phyloP scores from a whole-genome alignment of 2,888 invertebrate genomes.

The Euspilapteryx auroguttella region DNA sequence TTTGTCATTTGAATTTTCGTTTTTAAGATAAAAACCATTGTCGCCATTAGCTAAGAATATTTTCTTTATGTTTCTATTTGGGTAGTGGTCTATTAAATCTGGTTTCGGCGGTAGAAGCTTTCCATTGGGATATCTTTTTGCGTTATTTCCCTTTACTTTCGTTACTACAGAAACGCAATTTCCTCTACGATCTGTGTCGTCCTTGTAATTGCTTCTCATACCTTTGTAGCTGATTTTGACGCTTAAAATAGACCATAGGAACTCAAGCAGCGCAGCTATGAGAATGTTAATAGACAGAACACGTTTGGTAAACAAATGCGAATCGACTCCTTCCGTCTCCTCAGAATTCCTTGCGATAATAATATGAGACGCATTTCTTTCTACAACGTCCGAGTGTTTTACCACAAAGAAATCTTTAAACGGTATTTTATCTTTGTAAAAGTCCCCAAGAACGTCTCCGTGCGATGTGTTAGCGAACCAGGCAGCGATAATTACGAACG shows the following conservation, averaged over 20 bases:
- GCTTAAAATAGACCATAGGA: constrained; percentile 64
- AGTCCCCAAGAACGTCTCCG: constrained; percentile 25
- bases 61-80: constrained; percentile 53
- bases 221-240: constrained; percentile 63
- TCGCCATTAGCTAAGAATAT: constrained; percentile 47
- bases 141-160: constrained; percentile 56
- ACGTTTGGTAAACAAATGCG: constrained; percentile 34
- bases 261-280: constrained; percentile 59
- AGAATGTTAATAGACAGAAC: constrained; percentile 62
- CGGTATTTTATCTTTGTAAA: constrained; percentile 39
- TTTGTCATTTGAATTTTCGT: constrained; percentile 42
- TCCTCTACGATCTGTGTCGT: constrained; percentile 42
- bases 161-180: constrained; percentile 57
- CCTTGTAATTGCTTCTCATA: constrained; percentile 62
- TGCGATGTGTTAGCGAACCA: constrained; percentile 39
- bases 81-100: constrained; percentile 56
- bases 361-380: constrained; percentile 37
- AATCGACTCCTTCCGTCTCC: constrained; percentile 15
- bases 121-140: constrained; percentile 31
- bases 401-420: constrained; percentile 34
- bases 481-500: constrained; percentile 37
- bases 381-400: constrained; percentile 30
- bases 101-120: constrained; percentile 46
- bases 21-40: constrained; percentile 40
- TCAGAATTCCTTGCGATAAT: constrained; percentile 23